Conservation (phyloP, 2,888 invertebrate species). For the Erebia epiphron region DNA sequence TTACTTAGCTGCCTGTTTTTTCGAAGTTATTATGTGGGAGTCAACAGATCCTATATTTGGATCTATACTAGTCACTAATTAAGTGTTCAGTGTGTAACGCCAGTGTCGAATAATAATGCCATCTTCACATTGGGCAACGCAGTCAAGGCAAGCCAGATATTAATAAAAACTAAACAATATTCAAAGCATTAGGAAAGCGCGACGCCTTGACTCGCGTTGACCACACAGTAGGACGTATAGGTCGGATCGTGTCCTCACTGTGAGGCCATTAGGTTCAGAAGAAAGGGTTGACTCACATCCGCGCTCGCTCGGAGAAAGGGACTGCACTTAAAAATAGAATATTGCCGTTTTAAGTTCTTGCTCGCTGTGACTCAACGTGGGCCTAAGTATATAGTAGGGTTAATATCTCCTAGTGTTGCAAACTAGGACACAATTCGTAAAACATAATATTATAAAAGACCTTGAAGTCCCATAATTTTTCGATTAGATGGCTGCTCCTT, state of each 20-base stretch:
- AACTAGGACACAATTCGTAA: slow-evolving; percentile 3
- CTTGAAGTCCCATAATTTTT: too few species aligned
- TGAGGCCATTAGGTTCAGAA: slow-evolving; percentile 50
- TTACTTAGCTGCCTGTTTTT: background rate
- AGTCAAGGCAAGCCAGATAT: slow-evolving; percentile 73
- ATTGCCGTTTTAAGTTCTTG: slow-evolving; percentile 22
- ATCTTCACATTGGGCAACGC: slow-evolving; percentile 69
- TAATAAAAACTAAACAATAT: slow-evolving; percentile 70
- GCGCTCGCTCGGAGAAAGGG: slow-evolving; percentile 51
- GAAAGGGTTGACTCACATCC: slow-evolving; percentile 78
- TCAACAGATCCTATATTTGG: slow-evolving; percentile 19
- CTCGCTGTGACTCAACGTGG: slow-evolving; percentile 18
- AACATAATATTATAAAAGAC: background rate
- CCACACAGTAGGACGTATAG: slow-evolving; percentile 38
- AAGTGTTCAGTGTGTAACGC: slow-evolving; percentile 51
- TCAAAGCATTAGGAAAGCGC: slow-evolving; percentile 62
- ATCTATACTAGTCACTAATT: slow-evolving; percentile 54
- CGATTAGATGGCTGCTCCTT: background rate
- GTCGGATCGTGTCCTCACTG: slow-evolving; percentile 51
- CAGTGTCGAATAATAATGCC: slow-evolving; percentile 58
- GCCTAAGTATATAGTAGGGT: background rate
- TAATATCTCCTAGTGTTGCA: background rate
- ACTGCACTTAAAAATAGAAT: slow-evolving; percentile 29
- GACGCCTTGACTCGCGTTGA: slow-evolving; percentile 55
- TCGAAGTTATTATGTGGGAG: background rate